These are phyloP conservation scores for Nanorana parkeri DNA, from an alignment of 2,113 vertebrate species.

Conservation along the genomic window DNA sequence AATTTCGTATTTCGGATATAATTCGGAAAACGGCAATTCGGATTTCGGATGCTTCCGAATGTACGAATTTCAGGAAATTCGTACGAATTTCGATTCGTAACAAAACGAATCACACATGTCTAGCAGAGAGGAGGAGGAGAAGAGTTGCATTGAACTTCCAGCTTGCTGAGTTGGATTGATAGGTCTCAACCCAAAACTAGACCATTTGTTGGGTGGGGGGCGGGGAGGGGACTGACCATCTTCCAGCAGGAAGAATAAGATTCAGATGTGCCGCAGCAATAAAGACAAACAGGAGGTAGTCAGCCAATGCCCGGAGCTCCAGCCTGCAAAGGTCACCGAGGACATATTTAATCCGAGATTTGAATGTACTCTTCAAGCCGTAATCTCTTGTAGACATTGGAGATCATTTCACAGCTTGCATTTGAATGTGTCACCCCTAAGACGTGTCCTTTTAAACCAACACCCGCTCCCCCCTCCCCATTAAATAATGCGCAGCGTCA, in stretches of 20 bases:
- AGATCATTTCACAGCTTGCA: constrained; percentile 38
- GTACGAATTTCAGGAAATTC: no score
- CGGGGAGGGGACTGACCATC: no score
- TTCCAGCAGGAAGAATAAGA: not conserved
- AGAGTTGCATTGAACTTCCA: no score
- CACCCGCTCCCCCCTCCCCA: not conserved
- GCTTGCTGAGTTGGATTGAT: no score
- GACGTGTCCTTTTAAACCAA: constrained; percentile 42
- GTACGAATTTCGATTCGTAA: no score
- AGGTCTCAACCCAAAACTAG: no score
- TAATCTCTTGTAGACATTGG: constrained; percentile 35
- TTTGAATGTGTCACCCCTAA: constrained; percentile 33
- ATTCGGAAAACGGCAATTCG: no score
- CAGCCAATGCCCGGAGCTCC: not conserved
- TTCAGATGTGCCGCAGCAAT: constrained; percentile 19
- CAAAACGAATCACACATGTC: no score
- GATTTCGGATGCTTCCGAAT: no score
- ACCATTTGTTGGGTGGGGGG: no score
- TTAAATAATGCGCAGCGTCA: constrained; percentile 18
- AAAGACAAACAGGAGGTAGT: not conserved
- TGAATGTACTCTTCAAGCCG: constrained; percentile 4
- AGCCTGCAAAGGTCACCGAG: not conserved
- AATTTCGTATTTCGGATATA: no score
- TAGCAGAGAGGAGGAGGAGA: no score
- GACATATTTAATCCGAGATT: constrained; percentile 16